Evolutionary conservation across 2,888 invertebrate species (phyloP).

Genomic region (Dioctria rufipes): DNA sequence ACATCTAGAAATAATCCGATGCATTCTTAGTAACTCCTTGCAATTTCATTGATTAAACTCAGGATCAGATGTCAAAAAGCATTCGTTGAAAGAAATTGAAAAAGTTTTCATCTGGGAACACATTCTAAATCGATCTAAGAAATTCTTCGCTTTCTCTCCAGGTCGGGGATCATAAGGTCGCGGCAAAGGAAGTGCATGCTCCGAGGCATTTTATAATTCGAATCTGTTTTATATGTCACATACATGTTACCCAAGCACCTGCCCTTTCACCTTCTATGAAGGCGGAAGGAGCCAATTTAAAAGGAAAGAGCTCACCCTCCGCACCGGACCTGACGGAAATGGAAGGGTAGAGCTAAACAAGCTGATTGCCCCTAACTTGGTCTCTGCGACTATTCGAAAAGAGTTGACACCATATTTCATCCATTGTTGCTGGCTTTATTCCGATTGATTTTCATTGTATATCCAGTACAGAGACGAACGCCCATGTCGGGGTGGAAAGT

Average conservation of each 20-base stretch:
- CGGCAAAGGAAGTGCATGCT: background rate
- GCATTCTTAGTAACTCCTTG: background rate
- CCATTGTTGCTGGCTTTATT: conserved; percentile 14
- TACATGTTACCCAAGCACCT: too few species aligned
- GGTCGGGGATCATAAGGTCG: background rate
- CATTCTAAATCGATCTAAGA: background rate
- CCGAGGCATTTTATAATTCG: background rate
- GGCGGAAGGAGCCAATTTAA: conserved; percentile 5
- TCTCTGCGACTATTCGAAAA: conserved; percentile 22
- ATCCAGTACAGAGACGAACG: too few species aligned
- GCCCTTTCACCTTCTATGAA: background rate
- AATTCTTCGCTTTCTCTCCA: background rate
- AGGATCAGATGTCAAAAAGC: conserved; percentile 26
- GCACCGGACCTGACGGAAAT: too few species aligned
- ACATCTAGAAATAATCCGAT: too few species aligned
- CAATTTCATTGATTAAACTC: background rate
- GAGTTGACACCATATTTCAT: conserved; percentile 30
- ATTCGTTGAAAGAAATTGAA: conserved; percentile 32
- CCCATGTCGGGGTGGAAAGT: too few species aligned
- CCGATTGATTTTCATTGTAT: background rate
- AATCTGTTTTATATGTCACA: background rate
- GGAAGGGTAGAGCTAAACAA: background rate
- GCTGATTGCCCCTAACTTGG: conserved; percentile 15
- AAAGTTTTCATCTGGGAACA: conserved; percentile 9
- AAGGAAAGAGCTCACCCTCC: background rate